These are phyloP conservation scores for Drosophila pseudoananassae DNA, from an alignment of 1,140 invertebrate species.

Conservation along the genomic window DNA sequence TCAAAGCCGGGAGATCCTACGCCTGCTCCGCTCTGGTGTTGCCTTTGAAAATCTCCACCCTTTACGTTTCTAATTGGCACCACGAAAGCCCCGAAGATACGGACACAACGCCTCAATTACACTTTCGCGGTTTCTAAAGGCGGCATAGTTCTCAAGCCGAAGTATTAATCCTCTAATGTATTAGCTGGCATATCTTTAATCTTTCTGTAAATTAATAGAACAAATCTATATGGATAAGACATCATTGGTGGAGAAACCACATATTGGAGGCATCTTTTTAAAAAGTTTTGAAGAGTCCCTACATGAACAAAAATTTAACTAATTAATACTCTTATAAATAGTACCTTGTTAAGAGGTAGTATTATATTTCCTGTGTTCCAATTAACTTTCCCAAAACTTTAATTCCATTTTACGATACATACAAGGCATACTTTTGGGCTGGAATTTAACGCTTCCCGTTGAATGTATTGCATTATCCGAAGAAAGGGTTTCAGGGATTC, in stretches of 20 bases:
- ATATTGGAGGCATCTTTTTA: no score
- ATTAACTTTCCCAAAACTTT: no score
- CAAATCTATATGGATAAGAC: no score
- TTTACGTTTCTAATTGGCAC: conserved; percentile 49
- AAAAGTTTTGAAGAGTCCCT: no score
- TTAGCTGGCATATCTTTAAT: neutral
- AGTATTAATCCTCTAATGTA: neutral
- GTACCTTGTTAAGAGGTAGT: no score
- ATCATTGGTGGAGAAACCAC: no score
- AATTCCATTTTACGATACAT: neutral
- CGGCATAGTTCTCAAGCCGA: conserved; percentile 7
- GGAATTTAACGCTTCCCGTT: conserved; percentile 16
- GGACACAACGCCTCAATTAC: conserved; percentile 49
- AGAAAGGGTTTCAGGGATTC: neutral
- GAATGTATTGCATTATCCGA: neutral
- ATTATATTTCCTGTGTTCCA: no score
- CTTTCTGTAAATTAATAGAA: no score
- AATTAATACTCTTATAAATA: neutral
- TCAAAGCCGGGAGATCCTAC: conserved; percentile 11
- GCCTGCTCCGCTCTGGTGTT: conserved; percentile 9
- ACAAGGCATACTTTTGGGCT: conserved; percentile 31
- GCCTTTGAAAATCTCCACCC: conserved; percentile 9
- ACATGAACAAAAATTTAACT: no score
- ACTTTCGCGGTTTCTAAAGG: conserved; percentile 22
- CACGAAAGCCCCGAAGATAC: conserved; percentile 20